phyloP scores from a whole-genome alignment of 2,113 vertebrate genomes.

The Anhinga anhinga region DNA sequence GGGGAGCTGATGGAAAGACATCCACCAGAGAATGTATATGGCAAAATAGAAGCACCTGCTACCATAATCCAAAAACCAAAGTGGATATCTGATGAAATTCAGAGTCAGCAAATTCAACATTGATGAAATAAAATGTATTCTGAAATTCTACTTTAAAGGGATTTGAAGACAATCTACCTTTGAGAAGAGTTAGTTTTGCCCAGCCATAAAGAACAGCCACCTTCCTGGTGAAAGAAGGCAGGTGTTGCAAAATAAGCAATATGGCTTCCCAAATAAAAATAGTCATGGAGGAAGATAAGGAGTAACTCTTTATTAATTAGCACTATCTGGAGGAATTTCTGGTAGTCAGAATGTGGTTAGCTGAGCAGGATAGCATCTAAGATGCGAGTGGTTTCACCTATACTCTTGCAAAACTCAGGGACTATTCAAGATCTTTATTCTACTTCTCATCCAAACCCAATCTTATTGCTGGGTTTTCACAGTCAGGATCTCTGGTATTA shows the following conservation, averaged over 20 bases:
- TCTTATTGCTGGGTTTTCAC: not conserved
- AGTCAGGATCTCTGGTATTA: not conserved
- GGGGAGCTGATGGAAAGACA: not conserved
- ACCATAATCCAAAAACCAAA: not conserved
- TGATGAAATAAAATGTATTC: not conserved
- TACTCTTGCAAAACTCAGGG: not conserved
- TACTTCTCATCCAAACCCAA: not conserved
- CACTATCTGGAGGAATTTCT: not conserved
- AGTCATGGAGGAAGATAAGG: not conserved
- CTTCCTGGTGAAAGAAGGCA: not conserved
- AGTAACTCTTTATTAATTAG: not conserved
- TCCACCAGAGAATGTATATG: not conserved
- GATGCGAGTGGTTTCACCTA: not conserved
- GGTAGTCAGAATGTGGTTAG: not conserved
- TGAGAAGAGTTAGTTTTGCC: not conserved
- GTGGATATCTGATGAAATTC: not conserved
- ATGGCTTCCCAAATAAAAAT: not conserved
- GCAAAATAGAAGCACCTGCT: not conserved
- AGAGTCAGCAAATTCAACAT: not conserved
- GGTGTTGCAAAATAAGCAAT: not conserved
- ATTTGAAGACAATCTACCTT: not conserved
- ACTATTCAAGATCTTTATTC: not conserved
- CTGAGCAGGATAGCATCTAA: not conserved
- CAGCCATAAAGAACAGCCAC: not conserved
- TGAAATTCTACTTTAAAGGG: not conserved